These are phyloP conservation scores for Trachurus trachurus DNA, from an alignment of 2,797 vertebrate genomes.

Conservation along the genomic window DNA sequence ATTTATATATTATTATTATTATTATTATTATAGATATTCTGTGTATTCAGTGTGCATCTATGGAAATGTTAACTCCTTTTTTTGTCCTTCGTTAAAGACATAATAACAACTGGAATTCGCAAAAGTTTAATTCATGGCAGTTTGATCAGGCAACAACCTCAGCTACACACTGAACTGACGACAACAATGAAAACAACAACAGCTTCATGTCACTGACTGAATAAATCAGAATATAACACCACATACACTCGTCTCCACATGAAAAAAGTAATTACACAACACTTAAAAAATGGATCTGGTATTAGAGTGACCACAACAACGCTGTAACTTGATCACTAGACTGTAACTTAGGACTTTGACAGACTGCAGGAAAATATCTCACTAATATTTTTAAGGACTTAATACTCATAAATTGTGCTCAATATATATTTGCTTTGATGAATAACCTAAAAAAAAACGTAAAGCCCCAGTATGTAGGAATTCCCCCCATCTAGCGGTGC, in stretches of 20 bases:
- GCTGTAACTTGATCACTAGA: slow-evolving; percentile 10
- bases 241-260: slow-evolving; percentile 15
- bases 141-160: slow-evolving; percentile 21
- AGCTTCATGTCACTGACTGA: slow-evolving; percentile 25
- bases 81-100: slow-evolving; percentile 29
- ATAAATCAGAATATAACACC: slow-evolving; percentile 38
- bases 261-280: slow-evolving; percentile 29
- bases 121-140: slow-evolving; percentile 31
- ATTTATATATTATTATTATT: slow-evolving; percentile 12
- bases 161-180: slow-evolving; percentile 9
- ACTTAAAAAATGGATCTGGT: slow-evolving; percentile 33
- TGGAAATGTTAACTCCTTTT: slow-evolving; percentile 11
- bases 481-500: too few species aligned
- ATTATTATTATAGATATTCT: slow-evolving; percentile 1
- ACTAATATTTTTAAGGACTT: slow-evolving; percentile 8
- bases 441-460: slow-evolving; percentile 9
- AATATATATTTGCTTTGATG: slow-evolving; percentile 24
- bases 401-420: slow-evolving; percentile 21
- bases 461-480: too few species aligned
- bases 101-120: slow-evolving; percentile 38
- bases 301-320: slow-evolving; percentile 17
- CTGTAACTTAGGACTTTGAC: slow-evolving; percentile 8
- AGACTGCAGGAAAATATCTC: slow-evolving; percentile 12
- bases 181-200: slow-evolving; percentile 21
- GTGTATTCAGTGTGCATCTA: slow-evolving; percentile 1